Evolutionary conservation across 2,113 vertebrate genomes (phyloP).

Genomic region (Neolamprologus sp.): DNA sequence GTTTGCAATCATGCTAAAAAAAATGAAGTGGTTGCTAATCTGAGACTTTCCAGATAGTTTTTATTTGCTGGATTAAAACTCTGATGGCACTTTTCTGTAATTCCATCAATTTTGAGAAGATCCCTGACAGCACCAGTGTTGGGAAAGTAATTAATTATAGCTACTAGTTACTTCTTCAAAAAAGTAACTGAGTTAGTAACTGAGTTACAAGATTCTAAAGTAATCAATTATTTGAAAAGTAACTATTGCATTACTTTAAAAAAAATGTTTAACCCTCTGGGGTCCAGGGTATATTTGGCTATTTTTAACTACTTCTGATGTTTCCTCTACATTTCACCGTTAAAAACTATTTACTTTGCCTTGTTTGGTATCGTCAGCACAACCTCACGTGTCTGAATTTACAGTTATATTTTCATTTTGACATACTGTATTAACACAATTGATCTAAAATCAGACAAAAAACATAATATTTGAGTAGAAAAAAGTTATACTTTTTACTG

Average conservation of each 20-base stretch:
- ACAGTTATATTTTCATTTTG: not conserved
- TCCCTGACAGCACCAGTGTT: not conserved
- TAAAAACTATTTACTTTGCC: not conserved
- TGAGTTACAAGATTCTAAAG: not conserved
- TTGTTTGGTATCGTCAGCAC: not conserved
- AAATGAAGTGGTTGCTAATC: not conserved
- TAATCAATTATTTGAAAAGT: not conserved
- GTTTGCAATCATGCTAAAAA: not conserved
- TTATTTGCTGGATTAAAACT: not conserved
- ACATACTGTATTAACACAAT: not conserved
- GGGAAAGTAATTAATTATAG: not conserved
- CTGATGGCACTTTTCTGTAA: not conserved
- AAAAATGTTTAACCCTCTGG: not conserved
- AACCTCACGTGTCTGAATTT: not conserved
- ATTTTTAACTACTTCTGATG: not conserved
- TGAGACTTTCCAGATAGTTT: not conserved
- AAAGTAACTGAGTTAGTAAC: not conserved
- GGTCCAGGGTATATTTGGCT: not conserved
- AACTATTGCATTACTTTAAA: not conserved
- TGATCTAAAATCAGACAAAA: not conserved
- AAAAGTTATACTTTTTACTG: not conserved
- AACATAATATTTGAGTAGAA: not conserved
- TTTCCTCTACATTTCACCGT: not conserved
- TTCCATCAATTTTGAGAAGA: not conserved
- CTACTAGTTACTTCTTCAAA: not conserved